Base-by-base conservation (phyloP, 2,888 invertebrate species). In the Ecdyonurus torrentis region DNA sequence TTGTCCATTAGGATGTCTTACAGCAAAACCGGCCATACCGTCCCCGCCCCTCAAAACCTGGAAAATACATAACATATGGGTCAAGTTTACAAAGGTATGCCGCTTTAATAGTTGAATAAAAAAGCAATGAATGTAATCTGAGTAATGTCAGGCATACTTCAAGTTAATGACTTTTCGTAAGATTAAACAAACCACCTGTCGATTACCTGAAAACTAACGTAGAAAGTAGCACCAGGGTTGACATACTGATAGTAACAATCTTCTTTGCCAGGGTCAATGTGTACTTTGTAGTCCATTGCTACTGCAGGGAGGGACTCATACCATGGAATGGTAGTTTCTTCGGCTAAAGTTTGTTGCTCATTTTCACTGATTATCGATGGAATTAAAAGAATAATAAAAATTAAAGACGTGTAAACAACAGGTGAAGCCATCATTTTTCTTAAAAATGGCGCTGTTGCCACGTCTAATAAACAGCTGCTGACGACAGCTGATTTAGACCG, bases 201-300 rank as follows among this genome's bases (percentile, higher is more conserved):
- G 19, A 19, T 23, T 2, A 93, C 95, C 83, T 94, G 93, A 76
- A 92, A 94, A 69, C 92, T 91, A 66, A 93, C 91, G 76, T 92
- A 94, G 73, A 96, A 89, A 65, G 92, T 92, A 23, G 94, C 92
- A 62, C 91, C 91, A 63, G 87, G 84, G 71, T 92, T 89, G 64
- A 94, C 92, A 78, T 89, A 92, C 78, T 96, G 95, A 75, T 84
- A 93, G 76, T 94, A 96, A 76, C 96, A 96, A 72, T 96, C 95
- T 76, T 95, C 94, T 73, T 85, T 87, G 64, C 94, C 93, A n/a
- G 94, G 90, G 71, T 92, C 92, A 66, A 96, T 86, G 75, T 94
- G 90, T 50, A 96, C 89, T 77, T 94, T 94, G 74, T 96, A 96
- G 73, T 95, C 95, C 88, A 94, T 92, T 1, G 92, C 91, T 37